Base-by-base conservation (phyloP, 1,140 invertebrate genomes). In the Drosophila repletoides region DNA sequence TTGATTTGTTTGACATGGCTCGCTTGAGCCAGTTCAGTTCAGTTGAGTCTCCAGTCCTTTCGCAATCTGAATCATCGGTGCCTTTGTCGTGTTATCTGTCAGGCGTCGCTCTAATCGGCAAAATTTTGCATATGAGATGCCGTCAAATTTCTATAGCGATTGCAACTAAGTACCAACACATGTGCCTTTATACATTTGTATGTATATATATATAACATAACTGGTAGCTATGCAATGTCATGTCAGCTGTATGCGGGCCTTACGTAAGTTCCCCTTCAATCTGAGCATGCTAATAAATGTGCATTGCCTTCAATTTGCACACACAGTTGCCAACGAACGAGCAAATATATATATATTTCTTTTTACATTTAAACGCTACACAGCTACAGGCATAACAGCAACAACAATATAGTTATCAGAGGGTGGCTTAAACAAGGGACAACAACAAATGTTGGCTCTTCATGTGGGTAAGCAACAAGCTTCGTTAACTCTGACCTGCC, bases 1-100 rank as follows among this genome's bases (percentile, higher is more conserved):
- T 76, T 86, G 71, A 75, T 75, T 84, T 84, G 79, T 74, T 84
- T 86, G 80, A 75, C 79, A 53, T 67, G 52, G 26, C 58, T 29
- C 24, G 10, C 28, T 14, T 21, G 55, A 28, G 12, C 5, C 28
- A n/a, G 10, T 43, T 21, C 40, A 48, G 19, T 33, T 31, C 45
- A 41, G 43, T 59, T 49, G 19, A 12, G 60, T 75, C 74, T 59
- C 41, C 12, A 12, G 60, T 75, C 74, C 41, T 61, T 76, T 73
- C 51, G 45, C 58, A 68, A 64, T 76, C 53, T 72, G 61, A 24
- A 49, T n/a, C n/a, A n/a, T n/a, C n/a, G 65, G 34, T 60, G 46
- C 48, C 71, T 79, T 73, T 79, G 75, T 72, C 80, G 53, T 84
- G 68, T 81, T 68, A 81, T 76, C 76, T 63, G 53, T 73, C 75